A percentile compares a stretch with the other conserved stretches of the same genome.
Evolutionary conservation across 37 sponge, comb jelly and placozoan species (phyloP).

Genomic region (Tethya wilhelma): DNA sequence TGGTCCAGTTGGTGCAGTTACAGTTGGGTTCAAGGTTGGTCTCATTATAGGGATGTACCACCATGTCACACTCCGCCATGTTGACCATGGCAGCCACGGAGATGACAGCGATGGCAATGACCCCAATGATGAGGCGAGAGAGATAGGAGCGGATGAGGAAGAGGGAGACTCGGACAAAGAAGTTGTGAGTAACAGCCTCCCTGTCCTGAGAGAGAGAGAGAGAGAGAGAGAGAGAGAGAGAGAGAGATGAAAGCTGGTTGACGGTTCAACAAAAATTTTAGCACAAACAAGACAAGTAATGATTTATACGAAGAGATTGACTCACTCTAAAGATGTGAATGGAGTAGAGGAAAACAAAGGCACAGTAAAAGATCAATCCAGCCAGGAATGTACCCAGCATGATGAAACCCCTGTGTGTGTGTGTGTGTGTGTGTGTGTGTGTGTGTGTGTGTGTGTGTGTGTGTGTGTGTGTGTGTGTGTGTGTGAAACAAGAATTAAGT

Average conservation of each 20-base stretch:
- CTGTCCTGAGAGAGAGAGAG: constrained; percentile 15
- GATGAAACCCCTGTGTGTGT: constrained; percentile 25
- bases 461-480: constrained; percentile 18
- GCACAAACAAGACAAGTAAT: not conserved
- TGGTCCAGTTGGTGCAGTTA: constrained; percentile 31
- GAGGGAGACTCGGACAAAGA: constrained; percentile 44
- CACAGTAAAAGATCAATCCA: constrained; percentile 47
- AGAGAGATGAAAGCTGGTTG: constrained; percentile 1
- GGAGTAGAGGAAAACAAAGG: constrained; percentile 34
- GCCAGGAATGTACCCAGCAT: constrained; percentile 56
- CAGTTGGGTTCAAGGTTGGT: constrained; percentile 4
- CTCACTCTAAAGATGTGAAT: constrained; percentile 55
- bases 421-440: constrained; percentile 5
- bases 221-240: constrained; percentile 22
- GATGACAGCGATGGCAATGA: constrained; percentile 57
- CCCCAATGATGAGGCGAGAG: constrained; percentile 44
- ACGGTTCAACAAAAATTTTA: not conserved
- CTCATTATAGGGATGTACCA: not conserved
- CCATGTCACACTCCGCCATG: constrained; percentile 45
- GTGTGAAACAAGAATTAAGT: not conserved
- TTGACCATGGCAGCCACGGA: constrained; percentile 63
- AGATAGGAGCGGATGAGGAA: constrained; percentile 56
- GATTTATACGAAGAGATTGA: not conserved
- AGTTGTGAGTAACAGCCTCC: constrained; percentile 1
- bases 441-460: constrained; percentile 22